Conservation (phyloP, 2,888 invertebrate species). For the Phengaris alcon region DNA sequence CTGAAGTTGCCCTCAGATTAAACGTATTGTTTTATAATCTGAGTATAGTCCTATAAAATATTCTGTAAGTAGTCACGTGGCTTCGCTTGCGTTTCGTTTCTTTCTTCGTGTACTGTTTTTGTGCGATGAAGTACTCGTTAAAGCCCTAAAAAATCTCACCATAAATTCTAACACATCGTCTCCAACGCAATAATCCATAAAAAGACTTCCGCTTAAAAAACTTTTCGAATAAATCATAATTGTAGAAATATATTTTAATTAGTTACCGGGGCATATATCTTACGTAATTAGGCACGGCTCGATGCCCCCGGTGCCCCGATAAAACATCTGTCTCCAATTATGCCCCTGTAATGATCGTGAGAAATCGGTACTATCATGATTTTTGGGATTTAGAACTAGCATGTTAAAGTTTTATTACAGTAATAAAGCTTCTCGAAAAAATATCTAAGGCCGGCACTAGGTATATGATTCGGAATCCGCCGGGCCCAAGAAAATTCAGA, state of each 20-base stretch:
- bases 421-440: not conserved
- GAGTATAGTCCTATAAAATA: no score
- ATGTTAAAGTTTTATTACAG: not conserved
- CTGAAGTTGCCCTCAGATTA: no score
- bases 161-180: constrained; percentile 22
- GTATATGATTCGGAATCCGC: no score
- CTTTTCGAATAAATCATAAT: constrained; percentile 43
- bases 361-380: constrained; percentile 42
- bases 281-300: constrained; percentile 44
- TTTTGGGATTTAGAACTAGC: constrained; percentile 39
- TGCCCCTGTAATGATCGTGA: constrained; percentile 45
- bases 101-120: no score
- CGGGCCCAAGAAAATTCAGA: not conserved
- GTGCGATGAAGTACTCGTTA: no score
- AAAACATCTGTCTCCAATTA: constrained; percentile 49
- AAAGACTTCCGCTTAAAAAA: constrained; percentile 17
- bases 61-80: no score
- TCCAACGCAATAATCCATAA: constrained; percentile 14
- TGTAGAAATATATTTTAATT: constrained; percentile 44
- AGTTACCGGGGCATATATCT: constrained; percentile 47
- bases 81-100: no score
- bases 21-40: no score
- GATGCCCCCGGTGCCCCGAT: constrained; percentile 35
- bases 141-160: not conserved
- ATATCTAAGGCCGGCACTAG: no score